Base-by-base conservation (phyloP, 2,797 vertebrate species). In the Myoxocephalus aenaeus region DNA sequence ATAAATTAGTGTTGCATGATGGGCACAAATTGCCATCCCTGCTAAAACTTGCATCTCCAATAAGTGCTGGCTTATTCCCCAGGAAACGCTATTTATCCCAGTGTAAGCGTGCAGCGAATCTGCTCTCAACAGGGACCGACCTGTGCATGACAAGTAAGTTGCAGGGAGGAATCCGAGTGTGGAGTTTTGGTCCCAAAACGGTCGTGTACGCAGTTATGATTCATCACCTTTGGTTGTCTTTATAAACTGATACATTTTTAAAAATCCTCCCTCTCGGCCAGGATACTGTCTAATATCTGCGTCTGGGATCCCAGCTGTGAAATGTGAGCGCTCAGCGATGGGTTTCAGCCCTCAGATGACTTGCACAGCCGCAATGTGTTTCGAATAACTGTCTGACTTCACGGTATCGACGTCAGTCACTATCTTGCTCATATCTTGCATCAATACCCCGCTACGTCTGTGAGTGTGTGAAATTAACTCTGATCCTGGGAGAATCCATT, bases 1-100 rank as follows among this genome's bases (percentile, higher is more conserved):
- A 90, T 81, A 84, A 90, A 92, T 93, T 92, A 89, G 86, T 89
- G 84, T 90, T 92, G 90, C 89, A 85, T 86, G 90, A 92, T 91
- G 83, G 87, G 84, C 79, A 88, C 87, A 91, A 92, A 92, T 92
- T 91, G 88, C 90, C 72, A 81, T 88, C 67, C 75, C 69, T 78
- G 81, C 87, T 91, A 65, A 81, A 87, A 90, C 83, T 67, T 70
- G 82, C 80, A 86, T 90, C 90, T 86, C 84, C 79, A 87, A 79
- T 86, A 83, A 86, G 78, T 22, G 82, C 57, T 75, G 65, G 82
- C 67, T 76, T 66, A 75, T 84, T 89, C 86, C 77, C 54, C 68
- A 46, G 84, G 83, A 90, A 88, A 90, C 77, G 76, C 58, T 77
- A 73, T 88, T 92, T 88, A 87, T 86, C 70, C 77, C 18, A 3